Evolutionary conservation across 2,797 vertebrate genomes (phyloP), one percentile per base, ranked within the genome.

Genomic region (Cygnus olor): DNA sequence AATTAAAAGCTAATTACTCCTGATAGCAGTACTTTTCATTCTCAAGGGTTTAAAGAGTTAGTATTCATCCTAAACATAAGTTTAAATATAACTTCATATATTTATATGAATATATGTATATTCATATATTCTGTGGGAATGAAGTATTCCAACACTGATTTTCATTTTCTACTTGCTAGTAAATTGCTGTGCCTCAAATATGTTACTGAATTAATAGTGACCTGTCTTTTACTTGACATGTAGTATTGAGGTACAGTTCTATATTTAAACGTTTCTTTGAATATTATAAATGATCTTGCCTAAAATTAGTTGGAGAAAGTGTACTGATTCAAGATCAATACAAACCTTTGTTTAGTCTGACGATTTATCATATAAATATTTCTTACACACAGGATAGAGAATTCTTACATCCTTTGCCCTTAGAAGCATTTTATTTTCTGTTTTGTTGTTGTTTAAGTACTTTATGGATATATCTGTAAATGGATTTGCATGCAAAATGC

Each of bases 1-100:
- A 91, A 91, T 85, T 94, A 91, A 90, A 88, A 88, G 34, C 49
- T 79, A 81, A 88, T 94, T 88, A 94, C 61, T 88, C 80, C 51
- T 88, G 63, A 94, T 72, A 84, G 66, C 40, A 61, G 45, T 68
- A 83, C 42, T 85, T 65, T 11, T 76, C 58, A 58, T 88, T 64
- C 63, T 86, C 73, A 86, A 96, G 91, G 85, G 58, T 88, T 93
- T 56, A 49, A 74, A 69, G 66, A 95, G 7, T 36, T 70, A 36
- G 22, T 42, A 76, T 86, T 70, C 51, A 95, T 93, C 70, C 56
- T 84, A 88, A 95, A 64, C 58, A 47, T 18, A 54, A 79, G 18
- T 81, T 86, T 66, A 94, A 79, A 90, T 84, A 76, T 28, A 91
- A 76, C 32, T 84, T 90, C 51, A 51, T n/a, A 58, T 14, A 56